phyloP scores from a whole-genome alignment of 2,113 vertebrate genomes.

The Scomber japonicus region DNA sequence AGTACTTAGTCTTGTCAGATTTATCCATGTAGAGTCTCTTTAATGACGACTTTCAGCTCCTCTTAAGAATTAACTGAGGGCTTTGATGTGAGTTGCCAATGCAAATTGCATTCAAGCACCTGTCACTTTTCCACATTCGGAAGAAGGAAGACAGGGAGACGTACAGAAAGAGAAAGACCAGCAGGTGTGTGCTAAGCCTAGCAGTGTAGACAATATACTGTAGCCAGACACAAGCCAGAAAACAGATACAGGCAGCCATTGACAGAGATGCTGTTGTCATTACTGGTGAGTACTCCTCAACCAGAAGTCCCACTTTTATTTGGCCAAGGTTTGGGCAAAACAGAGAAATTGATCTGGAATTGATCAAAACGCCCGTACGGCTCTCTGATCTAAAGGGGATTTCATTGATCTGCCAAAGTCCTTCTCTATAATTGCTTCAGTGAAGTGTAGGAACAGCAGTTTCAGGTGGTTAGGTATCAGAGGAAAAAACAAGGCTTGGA shows the following conservation, averaged over 20 bases:
- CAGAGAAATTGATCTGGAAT: conserved; percentile 72
- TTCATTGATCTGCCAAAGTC: conserved; percentile 79
- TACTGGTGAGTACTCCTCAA: conserved; percentile 58
- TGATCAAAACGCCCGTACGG: conserved; percentile 69
- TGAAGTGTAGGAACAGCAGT: conserved; percentile 73
- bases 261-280: conserved; percentile 55
- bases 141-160: conserved; percentile 55
- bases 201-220: conserved; percentile 60
- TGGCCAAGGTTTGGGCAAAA: conserved; percentile 65
- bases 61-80: conserved; percentile 73
- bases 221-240: conserved; percentile 50
- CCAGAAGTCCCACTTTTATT: conserved; percentile 68
- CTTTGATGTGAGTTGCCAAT: conserved; percentile 80
- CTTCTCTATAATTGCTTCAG: conserved; percentile 74
- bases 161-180: conserved; percentile 36
- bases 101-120: conserved; percentile 76
- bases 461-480: conserved; percentile 73
- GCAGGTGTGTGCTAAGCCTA: conserved; percentile 70
- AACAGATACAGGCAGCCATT: conserved; percentile 40
- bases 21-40: conserved; percentile 73
- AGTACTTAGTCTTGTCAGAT: conserved; percentile 72
- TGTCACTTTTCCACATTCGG: conserved; percentile 73
- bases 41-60: conserved; percentile 76
- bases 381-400: conserved; percentile 75
- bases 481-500: conserved; percentile 68